Base-by-base conservation (phyloP, 2,113 vertebrate genomes). In the Zosterops lateralis region DNA sequence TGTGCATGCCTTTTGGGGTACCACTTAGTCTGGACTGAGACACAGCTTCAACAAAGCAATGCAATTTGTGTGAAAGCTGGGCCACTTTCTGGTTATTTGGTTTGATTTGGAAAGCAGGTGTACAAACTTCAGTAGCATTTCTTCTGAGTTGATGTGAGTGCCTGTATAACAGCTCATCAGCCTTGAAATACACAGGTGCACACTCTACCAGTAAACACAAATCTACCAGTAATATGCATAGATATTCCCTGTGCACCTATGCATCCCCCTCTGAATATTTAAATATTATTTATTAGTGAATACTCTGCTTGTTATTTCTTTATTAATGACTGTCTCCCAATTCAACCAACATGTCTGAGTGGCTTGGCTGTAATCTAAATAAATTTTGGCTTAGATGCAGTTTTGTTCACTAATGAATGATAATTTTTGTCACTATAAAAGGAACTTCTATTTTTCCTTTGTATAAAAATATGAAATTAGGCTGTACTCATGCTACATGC, bases 281-380 rank as follows among this genome's bases (percentile, higher is more conserved):
- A 54, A 61, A 72, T 84, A 42, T 67, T 92, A 54, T 71, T 87
- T 84, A 72, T 84, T 75, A 87, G 58, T 38, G 50, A 93, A 61
- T 79, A 62, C 6, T 84, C 53, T 53, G 48, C 48, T 93, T 84
- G 70, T 90, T 95, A 72, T 84, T 96, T 91, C 65, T 61, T 87
- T 93, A 93, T 95, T 92, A 93, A 92, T 65, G 42, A 89, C 62
- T 36, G 53, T 90, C 54, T 90, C 66, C 48, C 47, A 48, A 48
- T 75, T 94, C 84, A 91, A 6, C 36, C 0, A 1, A 73, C 18
- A 19, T 53, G 57, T 94, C 80, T 89, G 87, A 94, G 58, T 62
- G 42, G n/a, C 53, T 89, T 75, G 73, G 11, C 66, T 92, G 70
- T 58, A 89, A 94, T 95, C 62, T 76, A 81, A 92, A 84, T 84